These are phyloP conservation scores for Lindbergichthys nudifrons DNA, from an alignment of 2,797 vertebrate genomes.

Conservation along the genomic window DNA sequence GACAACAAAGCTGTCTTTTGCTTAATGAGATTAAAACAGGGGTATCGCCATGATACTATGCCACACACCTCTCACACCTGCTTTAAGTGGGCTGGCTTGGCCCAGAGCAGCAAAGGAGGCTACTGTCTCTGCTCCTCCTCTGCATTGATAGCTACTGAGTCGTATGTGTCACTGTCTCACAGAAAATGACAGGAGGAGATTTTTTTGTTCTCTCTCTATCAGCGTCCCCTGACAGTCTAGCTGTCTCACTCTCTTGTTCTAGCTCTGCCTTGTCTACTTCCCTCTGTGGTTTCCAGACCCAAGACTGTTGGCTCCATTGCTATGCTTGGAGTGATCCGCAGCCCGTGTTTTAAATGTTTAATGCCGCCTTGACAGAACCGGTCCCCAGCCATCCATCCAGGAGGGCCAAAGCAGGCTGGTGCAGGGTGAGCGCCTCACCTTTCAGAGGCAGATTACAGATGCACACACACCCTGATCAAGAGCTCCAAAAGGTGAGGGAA, in stretches of 20 bases:
- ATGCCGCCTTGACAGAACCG: constrained; percentile 64
- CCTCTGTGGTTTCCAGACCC: constrained; percentile 41
- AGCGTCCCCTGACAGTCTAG: constrained; percentile 35
- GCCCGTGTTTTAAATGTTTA: constrained; percentile 75
- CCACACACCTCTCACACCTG: constrained; percentile 9
- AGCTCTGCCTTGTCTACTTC: constrained; percentile 25
- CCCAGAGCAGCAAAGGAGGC: constrained; percentile 22
- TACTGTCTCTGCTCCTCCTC: constrained; percentile 14
- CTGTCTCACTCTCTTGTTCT: constrained; percentile 35
- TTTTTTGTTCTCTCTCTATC: constrained; percentile 38
- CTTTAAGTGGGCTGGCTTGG: constrained; percentile 10
- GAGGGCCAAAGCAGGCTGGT: constrained; percentile 41
- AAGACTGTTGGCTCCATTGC: constrained; percentile 53
- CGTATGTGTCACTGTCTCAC: constrained; percentile 24
- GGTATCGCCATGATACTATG: not conserved
- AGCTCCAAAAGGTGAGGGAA: constrained; percentile 71
- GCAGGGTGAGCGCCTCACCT: constrained; percentile 63
- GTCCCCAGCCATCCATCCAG: constrained; percentile 55
- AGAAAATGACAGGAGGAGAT: constrained; percentile 50
- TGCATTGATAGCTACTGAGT: constrained; percentile 24
- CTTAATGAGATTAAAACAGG: constrained; percentile 30
- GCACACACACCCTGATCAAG: constrained; percentile 65
- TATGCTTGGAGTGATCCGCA: constrained; percentile 59
- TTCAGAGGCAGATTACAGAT: constrained; percentile 71
- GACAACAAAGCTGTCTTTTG: constrained; percentile 19